These are phyloP conservation scores for Ochropleura plecta DNA, from an alignment of 2,888 invertebrate genomes.

Conservation along the genomic window DNA sequence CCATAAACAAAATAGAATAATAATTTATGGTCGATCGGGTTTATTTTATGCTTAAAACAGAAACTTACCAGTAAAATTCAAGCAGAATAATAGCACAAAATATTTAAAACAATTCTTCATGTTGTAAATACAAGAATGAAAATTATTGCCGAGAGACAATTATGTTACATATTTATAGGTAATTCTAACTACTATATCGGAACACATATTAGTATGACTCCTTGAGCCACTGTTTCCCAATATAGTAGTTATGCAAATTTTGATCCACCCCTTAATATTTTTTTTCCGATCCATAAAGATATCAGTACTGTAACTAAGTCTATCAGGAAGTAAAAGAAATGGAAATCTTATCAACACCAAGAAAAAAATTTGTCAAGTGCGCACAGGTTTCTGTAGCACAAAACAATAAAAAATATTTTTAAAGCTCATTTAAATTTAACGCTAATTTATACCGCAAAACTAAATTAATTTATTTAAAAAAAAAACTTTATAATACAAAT, in stretches of 20 bases:
- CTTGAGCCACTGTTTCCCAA: not conserved
- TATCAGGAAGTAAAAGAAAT: not conserved
- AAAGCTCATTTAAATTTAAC: too few relatives aligned
- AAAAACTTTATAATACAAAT: too few relatives aligned
- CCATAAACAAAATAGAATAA: too few relatives aligned
- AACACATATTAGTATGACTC: not conserved
- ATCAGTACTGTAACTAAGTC: not conserved
- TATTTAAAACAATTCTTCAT: constrained; percentile 34
- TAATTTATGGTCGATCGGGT: too few relatives aligned
- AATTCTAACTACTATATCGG: not conserved
- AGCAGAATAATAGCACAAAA: constrained; percentile 11
- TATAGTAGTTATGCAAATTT: not conserved
- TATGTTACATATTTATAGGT: not conserved
- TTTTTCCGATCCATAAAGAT: not conserved
- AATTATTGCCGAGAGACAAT: not conserved
- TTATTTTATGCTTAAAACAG: too few relatives aligned
- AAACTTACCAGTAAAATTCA: constrained; percentile 27
- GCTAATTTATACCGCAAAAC: too few relatives aligned
- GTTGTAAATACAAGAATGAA: not conserved
- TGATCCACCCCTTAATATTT: not conserved
- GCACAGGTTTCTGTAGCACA: too few relatives aligned
- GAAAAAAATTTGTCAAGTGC: not conserved
- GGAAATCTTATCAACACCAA: not conserved
- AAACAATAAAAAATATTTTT: too few relatives aligned
- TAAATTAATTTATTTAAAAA: too few relatives aligned